Base-by-base conservation (phyloP, 2,113 vertebrate genomes). In the Zosterops japonicus region DNA sequence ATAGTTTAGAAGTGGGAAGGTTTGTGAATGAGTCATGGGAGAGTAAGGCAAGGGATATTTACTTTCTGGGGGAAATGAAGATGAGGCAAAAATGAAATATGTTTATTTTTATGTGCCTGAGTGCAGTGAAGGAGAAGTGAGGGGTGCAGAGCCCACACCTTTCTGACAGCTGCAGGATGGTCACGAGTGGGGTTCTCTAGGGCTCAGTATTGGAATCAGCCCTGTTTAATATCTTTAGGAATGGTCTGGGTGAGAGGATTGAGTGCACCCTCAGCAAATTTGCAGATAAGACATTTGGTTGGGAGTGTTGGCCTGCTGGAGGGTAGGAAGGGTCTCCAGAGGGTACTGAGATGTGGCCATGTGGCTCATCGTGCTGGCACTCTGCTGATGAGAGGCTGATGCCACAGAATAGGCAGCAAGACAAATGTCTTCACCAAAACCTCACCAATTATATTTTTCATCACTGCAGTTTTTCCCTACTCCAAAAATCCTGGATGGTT, bases 1-100 rank as follows among this genome's bases (percentile, higher is more conserved):
- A 88, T 47, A 71, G 69, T 86, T 96, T 94, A 78, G 79, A 93
- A 90, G 64, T 42, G 71, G 90, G 53, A 90, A 96, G 83, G 64
- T 68, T 95, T 95, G 69, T 71, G 83, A 65, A 53, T 95, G 92
- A 94, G 53, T 96, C 92, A 94, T 89, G 83, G 80, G 90, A 97
- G 88, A 92, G 47, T 46, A 84, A 86, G 44, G 24, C 56, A 83
- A 95, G 36, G 31, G 56, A 71, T 92, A 83, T 87, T 88, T 90
- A 47, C 83, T 89, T 88, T 85, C 65, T 67, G 12, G 14, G 31
- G 83, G 44, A 47, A 87, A 78, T 29, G 25, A 92, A 90, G 88
- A 95, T 74, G 76, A 67, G 59, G 36, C 42, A 87, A 70, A 94
- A 93, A 70, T 25, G 9, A 86, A 92, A 90, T 74, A 67, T 42